phyloP scores from a whole-genome alignment of 2,888 invertebrate genomes.

The Zygothrica quintamaculata region DNA sequence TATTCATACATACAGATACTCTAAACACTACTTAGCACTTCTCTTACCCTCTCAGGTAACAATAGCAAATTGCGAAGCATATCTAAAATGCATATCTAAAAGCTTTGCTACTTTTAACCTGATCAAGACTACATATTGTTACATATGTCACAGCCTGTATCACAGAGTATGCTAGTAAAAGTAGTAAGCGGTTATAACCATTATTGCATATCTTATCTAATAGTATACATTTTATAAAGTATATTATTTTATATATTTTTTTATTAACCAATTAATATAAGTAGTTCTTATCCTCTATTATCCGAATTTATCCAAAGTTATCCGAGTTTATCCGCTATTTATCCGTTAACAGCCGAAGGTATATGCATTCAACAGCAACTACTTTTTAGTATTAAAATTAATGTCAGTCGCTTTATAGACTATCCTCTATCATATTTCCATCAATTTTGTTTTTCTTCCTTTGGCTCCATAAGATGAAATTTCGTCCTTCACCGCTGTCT shows the following conservation, averaged over 20 bases:
- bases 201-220: slow-evolving; percentile 12
- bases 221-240: slow-evolving; percentile 10
- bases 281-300: slow-evolving; percentile 5
- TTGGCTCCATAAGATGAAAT: background rate
- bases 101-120: too few species aligned
- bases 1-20: too few species aligned
- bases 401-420: background rate
- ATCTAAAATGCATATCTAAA: too few species aligned
- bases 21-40: too few species aligned
- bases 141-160: too few species aligned
- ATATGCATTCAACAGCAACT: background rate
- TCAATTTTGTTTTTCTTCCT: background rate
- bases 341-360: background rate
- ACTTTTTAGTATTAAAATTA: background rate
- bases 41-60: too few species aligned
- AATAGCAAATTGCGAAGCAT: too few species aligned
- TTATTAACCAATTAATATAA: background rate
- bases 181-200: too few species aligned
- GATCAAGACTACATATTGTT: too few species aligned
- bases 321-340: background rate
- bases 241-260: too few species aligned
- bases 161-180: too few species aligned
- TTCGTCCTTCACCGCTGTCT: too few species aligned
- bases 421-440: background rate
- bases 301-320: background rate